A percentile compares a stretch with the other conserved stretches of the same genome.
Conservation (phyloP, 2,797 vertebrate genomes). For the Acrossocheilus wenchowensis region DNA sequence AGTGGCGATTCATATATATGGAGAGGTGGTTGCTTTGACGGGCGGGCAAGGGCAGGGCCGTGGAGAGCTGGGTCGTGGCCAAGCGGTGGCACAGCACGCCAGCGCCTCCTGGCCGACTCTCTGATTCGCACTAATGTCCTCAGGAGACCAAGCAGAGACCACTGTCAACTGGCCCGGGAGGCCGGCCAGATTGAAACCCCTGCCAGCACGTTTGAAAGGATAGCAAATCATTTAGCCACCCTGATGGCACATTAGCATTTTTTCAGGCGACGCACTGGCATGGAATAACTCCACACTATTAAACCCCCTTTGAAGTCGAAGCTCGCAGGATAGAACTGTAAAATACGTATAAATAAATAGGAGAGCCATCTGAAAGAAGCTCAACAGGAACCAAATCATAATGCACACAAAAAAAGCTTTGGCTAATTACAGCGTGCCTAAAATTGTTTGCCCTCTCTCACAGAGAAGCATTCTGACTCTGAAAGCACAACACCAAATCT, state of each 20-base stretch:
- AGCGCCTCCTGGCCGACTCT: slow-evolving; percentile 71
- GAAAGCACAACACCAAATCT: slow-evolving; percentile 11
- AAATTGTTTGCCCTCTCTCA: slow-evolving; percentile 61
- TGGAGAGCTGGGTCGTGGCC: slow-evolving; percentile 69
- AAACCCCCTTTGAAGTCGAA: slow-evolving; percentile 69
- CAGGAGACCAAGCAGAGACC: slow-evolving; percentile 78
- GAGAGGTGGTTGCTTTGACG: slow-evolving; percentile 7
- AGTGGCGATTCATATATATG: slow-evolving; percentile 35
- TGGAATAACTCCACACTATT: slow-evolving; percentile 69
- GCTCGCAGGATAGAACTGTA: slow-evolving; percentile 34
- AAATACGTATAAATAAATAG: slow-evolving; percentile 32
- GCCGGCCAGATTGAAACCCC: slow-evolving; percentile 76
- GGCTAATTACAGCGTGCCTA: slow-evolving; percentile 64
- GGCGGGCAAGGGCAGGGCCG: slow-evolving; percentile 12
- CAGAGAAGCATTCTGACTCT: slow-evolving; percentile 30
- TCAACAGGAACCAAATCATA: slow-evolving; percentile 65
- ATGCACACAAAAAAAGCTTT: slow-evolving; percentile 65
- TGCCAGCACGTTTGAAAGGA: slow-evolving; percentile 81
- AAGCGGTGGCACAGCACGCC: slow-evolving; percentile 68
- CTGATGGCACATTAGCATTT: slow-evolving; percentile 76
- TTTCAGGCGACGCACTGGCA: slow-evolving; percentile 65
- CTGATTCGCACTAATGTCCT: slow-evolving; percentile 79
- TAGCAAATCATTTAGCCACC: slow-evolving; percentile 80
- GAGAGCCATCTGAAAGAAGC: slow-evolving; percentile 63
- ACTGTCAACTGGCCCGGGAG: slow-evolving; percentile 75